A percentile compares a stretch with the other conserved stretches of the same genome.
These are phyloP conservation scores for Scleropages formosus DNA, from an alignment of 2,797 vertebrate species.

Conservation along the genomic window DNA sequence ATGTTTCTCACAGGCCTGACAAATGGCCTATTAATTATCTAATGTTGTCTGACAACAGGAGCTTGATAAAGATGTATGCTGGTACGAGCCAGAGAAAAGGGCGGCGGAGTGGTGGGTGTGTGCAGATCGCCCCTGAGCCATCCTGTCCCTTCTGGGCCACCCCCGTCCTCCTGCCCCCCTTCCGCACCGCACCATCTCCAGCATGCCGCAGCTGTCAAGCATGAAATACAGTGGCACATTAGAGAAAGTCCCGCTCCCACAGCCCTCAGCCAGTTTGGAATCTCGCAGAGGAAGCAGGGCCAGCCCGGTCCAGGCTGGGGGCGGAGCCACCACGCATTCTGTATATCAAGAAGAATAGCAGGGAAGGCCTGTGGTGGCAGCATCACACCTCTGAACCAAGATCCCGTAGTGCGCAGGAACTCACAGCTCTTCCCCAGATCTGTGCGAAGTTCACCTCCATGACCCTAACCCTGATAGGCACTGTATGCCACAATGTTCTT, in stretches of 20 bases:
- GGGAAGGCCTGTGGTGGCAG: conserved; percentile 75
- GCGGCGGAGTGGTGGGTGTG: conserved; percentile 21
- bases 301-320: conserved; percentile 58
- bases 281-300: conserved; percentile 31
- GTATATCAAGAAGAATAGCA: too few relatives aligned
- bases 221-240: conserved; percentile 81
- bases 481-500: conserved; percentile 89
- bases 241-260: conserved; percentile 54
- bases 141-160: conserved; percentile 52
- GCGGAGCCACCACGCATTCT: conserved; percentile 96
- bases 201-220: conserved; percentile 67
- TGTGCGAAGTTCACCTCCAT: neutral
- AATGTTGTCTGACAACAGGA: conserved; percentile 99
- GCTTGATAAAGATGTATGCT: conserved; percentile 99
- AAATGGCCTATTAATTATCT: conserved; percentile 99
- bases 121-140: conserved; percentile 26
- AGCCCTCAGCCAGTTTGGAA: conserved; percentile 71
- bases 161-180: neutral
- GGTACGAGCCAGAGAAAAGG: conserved; percentile 63
- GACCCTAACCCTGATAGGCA: conserved; percentile 86
- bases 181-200: too few relatives aligned
- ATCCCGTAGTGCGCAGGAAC: conserved; percentile 74
- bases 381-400: conserved; percentile 82
- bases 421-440: conserved; percentile 66
- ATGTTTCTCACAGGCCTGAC: conserved; percentile 96